Evolutionary conservation across 1,140 invertebrate genomes (phyloP), one percentile per base, ranked within the genome.

Genomic region (Rhopalosiphum maidis): DNA sequence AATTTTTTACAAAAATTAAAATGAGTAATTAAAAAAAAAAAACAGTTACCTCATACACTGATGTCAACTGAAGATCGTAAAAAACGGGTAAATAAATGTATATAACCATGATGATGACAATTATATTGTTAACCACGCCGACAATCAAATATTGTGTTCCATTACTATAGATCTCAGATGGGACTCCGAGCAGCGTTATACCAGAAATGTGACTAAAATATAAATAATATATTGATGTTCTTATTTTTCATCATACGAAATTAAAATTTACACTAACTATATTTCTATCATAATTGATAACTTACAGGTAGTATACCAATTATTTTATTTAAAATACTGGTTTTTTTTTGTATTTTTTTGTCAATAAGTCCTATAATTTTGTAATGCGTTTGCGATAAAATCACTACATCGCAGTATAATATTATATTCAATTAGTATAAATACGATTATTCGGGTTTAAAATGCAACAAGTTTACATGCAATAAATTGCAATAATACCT

Each of bases 161-260:
- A 94, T 98, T 98, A 3, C 97, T 97, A 94, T 99, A 99, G 95
- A 99, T 97, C 95, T 99, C 98, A 0, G 98, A 97, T 1, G 98
- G 98, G 2, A 98, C 96, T 11, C 98, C 98, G 3, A 99, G 96
- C n/a, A 99, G 95, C 0, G 98, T 98, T 90, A 99, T 98, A 4
- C 98, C 98, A 22, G 98, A 99, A 94, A 99, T 97, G 94, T 98
- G 99, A 95, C 98, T 98, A 95, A 11, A 89, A 88, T 51, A 88
- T 87, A n/a, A 46, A 46, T 46, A 5, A 6, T 86, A 43, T 77
- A n/a, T 46, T 68, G 9, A 37, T 55, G 18, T 0, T 68, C 30
- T 68, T 68, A n/a, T 68, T 68, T 68, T n/a, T n/a, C 15, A 30
- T 3, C 25, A 30, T 60, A 30, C 8, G 25, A 60, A 60, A 30